phyloP scores from a whole-genome alignment of 1,140 invertebrate genomes.

The Aphaenogaster ashmeadi region DNA sequence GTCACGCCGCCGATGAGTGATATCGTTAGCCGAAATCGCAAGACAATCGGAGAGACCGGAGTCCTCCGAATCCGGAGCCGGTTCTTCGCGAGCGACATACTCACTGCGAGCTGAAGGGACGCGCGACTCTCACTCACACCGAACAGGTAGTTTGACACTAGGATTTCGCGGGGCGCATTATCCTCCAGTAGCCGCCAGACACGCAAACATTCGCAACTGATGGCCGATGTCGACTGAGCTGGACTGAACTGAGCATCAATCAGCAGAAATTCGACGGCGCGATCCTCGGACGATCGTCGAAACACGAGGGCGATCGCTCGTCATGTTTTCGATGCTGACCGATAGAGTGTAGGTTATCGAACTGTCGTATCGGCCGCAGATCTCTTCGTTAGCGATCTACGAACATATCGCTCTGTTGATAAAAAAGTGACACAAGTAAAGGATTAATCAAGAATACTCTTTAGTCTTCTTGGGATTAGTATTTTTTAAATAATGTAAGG shows the following conservation, averaged over 20 bases:
- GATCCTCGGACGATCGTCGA: background rate
- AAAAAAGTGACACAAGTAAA: no score
- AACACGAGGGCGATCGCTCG: background rate
- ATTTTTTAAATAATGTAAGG: no score
- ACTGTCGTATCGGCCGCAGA: background rate
- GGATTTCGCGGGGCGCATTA: constrained; percentile 60
- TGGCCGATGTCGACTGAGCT: background rate
- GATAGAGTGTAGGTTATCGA: background rate
- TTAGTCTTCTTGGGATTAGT: no score
- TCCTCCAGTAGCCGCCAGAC: background rate
- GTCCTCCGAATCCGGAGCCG: background rate
- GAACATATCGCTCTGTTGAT: background rate
- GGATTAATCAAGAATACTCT: no score
- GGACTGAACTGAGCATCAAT: no score
- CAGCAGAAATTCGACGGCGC: no score
- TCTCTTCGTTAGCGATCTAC: constrained; percentile 8
- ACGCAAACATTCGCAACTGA: background rate
- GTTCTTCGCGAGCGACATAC: constrained; percentile 18
- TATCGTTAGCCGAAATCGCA: background rate
- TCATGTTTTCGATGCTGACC: background rate
- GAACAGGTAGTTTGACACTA: constrained; percentile 41
- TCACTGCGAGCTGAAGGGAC: constrained; percentile 59
- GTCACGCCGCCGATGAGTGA: background rate
- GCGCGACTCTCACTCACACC: background rate
- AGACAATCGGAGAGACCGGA: background rate